A percentile compares a stretch with the other conserved stretches of the same genome.
phyloP scores from a whole-genome alignment of 1,140 invertebrate genomes.

The Odontomachus brunneus region DNA sequence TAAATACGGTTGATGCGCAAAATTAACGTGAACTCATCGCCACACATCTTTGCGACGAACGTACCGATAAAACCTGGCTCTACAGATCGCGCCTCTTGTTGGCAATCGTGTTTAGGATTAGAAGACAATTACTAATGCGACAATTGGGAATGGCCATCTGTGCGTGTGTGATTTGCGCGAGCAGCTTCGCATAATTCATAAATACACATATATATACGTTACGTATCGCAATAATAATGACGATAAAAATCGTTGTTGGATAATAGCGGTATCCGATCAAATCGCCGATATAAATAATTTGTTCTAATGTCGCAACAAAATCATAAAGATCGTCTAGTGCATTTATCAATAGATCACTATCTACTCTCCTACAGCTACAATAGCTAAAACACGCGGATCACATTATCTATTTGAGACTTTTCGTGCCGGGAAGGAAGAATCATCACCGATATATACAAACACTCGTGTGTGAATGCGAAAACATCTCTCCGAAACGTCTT shows the following conservation, averaged over 20 bases:
- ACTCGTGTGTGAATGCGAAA: background rate
- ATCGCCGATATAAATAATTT: constrained; percentile 37
- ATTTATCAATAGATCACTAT: constrained; percentile 31
- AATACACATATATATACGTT: constrained; percentile 7
- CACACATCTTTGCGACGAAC: constrained; percentile 15
- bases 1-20: background rate
- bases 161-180: constrained; percentile 39
- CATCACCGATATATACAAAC: constrained; percentile 9
- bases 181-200: constrained; percentile 2
- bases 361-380: background rate
- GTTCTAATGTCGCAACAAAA: constrained; percentile 4
- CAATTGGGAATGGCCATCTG: constrained; percentile 25
- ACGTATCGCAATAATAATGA: constrained; percentile 21
- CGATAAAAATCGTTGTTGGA: background rate
- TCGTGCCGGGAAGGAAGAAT: background rate
- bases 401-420: background rate
- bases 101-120: background rate
- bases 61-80: background rate
- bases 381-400: background rate
- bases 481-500: background rate
- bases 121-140: constrained; percentile 24
- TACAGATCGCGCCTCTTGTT: background rate
- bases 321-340: background rate
- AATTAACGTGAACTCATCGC: background rate
- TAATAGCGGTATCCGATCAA: constrained; percentile 34